Percentiles rank a stretch among this genome's conserved stretches.
phyloP scores from a whole-genome alignment of 64 coral and sea anemone genomes.

The Orbicella faveolata region DNA sequence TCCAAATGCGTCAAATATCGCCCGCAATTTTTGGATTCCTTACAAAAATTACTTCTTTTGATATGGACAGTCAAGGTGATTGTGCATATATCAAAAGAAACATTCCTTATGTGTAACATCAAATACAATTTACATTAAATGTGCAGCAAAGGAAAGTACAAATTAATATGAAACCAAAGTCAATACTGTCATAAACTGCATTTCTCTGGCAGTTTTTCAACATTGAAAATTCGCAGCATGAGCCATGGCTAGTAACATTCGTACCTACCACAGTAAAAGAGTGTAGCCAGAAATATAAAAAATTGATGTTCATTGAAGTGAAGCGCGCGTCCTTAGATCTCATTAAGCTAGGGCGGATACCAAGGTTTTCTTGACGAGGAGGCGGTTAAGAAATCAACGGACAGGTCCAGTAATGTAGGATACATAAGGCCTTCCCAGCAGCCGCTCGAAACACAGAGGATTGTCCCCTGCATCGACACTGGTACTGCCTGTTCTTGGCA shows the following conservation, averaged over 20 bases:
- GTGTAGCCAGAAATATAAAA: neutral
- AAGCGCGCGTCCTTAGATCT: neutral
- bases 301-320: neutral
- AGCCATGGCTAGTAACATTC: neutral
- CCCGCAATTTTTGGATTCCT: constrained; percentile 11
- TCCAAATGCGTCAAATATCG: neutral
- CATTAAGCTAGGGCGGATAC: neutral
- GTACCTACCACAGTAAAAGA: neutral
- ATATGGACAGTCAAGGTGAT: neutral
- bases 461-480: constrained; percentile 31
- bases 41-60: neutral
- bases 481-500: neutral
- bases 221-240: neutral
- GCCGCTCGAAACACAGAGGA: neutral
- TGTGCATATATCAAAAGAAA: neutral
- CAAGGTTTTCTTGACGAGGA: neutral
- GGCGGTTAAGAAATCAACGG: constrained; percentile 24
- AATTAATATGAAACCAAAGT: neutral
- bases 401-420: constrained; percentile 61
- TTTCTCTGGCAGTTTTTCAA: constrained; percentile 5
- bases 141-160: neutral
- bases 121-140: neutral
- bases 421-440: neutral
- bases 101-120: neutral
- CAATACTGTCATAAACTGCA: neutral